phyloP scores from a whole-genome alignment of 2,888 invertebrate species.

The Trileptium ribeirensis region DNA sequence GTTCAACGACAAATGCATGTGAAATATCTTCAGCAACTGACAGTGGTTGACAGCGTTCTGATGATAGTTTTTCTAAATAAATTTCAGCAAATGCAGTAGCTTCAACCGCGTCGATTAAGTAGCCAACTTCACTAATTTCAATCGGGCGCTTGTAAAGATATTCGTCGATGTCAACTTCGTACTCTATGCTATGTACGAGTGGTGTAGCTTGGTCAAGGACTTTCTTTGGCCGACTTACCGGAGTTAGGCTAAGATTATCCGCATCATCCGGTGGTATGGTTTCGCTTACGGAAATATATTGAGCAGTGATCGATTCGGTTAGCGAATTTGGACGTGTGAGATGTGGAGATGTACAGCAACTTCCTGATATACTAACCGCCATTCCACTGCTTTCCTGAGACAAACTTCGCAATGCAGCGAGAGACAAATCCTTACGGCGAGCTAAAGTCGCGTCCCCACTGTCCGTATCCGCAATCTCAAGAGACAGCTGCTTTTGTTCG shows the following conservation, averaged over 20 bases:
- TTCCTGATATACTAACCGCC: too few relatives aligned
- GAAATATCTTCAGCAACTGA: not conserved
- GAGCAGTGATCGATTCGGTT: not conserved
- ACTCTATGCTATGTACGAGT: not conserved
- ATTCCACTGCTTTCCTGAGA: not conserved
- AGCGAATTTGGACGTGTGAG: not conserved
- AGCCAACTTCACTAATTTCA: not conserved
- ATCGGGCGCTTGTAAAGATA: not conserved
- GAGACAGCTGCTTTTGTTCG: not conserved
- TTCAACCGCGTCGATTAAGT: not conserved
- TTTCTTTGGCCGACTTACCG: not conserved
- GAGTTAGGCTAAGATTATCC: not conserved
- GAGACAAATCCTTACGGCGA: too few relatives aligned
- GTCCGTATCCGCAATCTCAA: not conserved
- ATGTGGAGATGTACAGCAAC: too few relatives aligned
- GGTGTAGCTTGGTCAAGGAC: not conserved
- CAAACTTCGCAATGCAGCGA: not conserved
- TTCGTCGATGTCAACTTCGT: not conserved
- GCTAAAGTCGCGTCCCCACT: too few relatives aligned
- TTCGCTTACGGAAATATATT: not conserved
- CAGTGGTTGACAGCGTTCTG: not conserved
- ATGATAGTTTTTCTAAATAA: not conserved
- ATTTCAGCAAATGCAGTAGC: not conserved
- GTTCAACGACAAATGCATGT: not conserved
- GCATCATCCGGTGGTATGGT: not conserved